Evolutionary conservation across 1,140 invertebrate genomes (phyloP), one percentile per base, ranked within the genome.

Genomic region (Myzus persicae): DNA sequence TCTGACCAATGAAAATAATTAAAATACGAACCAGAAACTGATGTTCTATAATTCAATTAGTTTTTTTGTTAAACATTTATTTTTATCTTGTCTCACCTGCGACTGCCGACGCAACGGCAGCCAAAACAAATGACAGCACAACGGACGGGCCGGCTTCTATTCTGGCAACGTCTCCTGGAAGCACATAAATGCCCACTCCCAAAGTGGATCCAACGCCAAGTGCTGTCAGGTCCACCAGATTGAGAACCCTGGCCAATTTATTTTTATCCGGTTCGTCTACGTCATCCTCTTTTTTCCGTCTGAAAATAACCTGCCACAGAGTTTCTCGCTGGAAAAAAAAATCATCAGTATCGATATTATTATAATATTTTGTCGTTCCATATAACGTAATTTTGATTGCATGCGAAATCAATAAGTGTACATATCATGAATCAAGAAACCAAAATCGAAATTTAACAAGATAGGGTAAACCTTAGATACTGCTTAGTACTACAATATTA

Each of bases 171-270:
- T 97, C 96, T 31, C 98, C 98, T 8, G 98, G 98, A 40, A 99
- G 95, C 6, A 99, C 98, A 95, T 99, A 99, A 22, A 99, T 98
- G 1, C 98, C 98, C 38, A 99, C 96, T 1, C 98, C 98, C 2
- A 99, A 95, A 0, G 98, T 99, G 93, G 97, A 97, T 22, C 98
- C 98, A 44, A 99, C 97, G 2, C 98, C 98, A 14, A 99, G 95
- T 0, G 97, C 97, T 0, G 97, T 98, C 22, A 99, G 95, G 95
- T 99, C 98, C n/a, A 98, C 94, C 0, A 98, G 95, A 24, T 96
- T 97, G 26, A 99, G 96, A 11, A 98, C 97, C 94, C 98, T 95
- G 0, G 96, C 96, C 93, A 99, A 95, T 94, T 97, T n/a, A n/a
- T n/a, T 96, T 11, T 81, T 90, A 44, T 38, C 48, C n/a, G n/a